Conservation (phyloP, 2,888 invertebrate species). For the Ganaspis brasiliensis region DNA sequence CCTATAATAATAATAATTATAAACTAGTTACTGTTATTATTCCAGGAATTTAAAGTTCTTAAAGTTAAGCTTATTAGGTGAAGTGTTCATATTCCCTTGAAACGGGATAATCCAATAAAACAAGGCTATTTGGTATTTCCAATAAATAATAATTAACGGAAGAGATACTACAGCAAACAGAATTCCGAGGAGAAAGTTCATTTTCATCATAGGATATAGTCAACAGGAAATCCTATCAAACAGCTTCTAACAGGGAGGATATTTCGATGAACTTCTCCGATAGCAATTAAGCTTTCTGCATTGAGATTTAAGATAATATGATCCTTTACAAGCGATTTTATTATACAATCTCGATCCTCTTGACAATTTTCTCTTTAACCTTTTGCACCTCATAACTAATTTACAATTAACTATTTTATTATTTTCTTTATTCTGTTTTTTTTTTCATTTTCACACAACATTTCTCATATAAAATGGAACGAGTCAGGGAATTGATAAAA, state of each 20-base stretch:
- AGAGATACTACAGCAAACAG: background rate
- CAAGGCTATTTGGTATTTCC: slow-evolving; percentile 22
- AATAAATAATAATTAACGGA: slow-evolving; percentile 27
- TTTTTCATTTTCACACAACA: no score
- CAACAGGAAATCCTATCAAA: background rate
- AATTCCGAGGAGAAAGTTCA: slow-evolving; percentile 26
- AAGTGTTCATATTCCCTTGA: background rate
- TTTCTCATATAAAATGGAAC: background rate
- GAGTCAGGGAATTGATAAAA: no score
- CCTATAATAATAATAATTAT: no score
- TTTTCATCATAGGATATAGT: slow-evolving; percentile 28
- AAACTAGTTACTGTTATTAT: no score
- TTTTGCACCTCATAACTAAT: background rate
- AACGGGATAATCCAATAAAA: slow-evolving; percentile 19
- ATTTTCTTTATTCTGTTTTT: no score
- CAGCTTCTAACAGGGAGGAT: slow-evolving; percentile 7
- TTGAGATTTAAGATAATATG: slow-evolving; percentile 11
- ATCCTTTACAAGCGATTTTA: slow-evolving; percentile 9
- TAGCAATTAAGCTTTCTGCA: slow-evolving; percentile 18
- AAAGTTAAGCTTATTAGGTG: slow-evolving; percentile 1
- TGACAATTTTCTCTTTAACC: background rate
- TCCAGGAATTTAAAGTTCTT: background rate
- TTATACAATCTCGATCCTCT: background rate
- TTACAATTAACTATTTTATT: no score
- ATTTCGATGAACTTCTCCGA: slow-evolving; percentile 19